A percentile compares a stretch with the other conserved stretches of the same genome.
Evolutionary conservation across 2,113 vertebrate genomes (phyloP).

Genomic region (Struthidea cinerea): DNA sequence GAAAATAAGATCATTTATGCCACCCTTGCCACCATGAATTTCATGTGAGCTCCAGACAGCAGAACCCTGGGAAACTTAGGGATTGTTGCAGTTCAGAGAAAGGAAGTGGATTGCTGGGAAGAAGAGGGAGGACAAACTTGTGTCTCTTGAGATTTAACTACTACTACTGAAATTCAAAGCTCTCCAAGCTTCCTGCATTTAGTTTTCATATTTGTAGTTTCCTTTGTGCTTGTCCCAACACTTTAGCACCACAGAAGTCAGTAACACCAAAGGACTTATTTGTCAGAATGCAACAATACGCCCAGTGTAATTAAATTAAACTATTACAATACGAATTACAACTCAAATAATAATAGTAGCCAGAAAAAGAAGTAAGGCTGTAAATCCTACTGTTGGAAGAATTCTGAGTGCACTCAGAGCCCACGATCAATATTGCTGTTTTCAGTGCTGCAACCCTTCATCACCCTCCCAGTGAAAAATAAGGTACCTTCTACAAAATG

Average conservation of each 20-base stretch:
- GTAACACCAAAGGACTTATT: not conserved
- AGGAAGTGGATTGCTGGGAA: not conserved
- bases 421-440: not conserved
- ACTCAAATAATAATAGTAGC: not conserved
- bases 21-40: not conserved
- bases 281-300: not conserved
- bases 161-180: not conserved
- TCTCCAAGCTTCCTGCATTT: not conserved
- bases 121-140: not conserved
- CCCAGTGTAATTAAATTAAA: not conserved
- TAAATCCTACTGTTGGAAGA: not conserved
- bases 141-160: not conserved
- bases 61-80: not conserved
- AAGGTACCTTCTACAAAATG: conserved; percentile 1
- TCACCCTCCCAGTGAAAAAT: not conserved
- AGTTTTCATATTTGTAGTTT: not conserved
- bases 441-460: not conserved
- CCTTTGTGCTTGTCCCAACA: not conserved
- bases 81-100: not conserved
- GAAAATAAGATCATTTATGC: not conserved
- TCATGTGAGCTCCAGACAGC: accelerated
- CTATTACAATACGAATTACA: not conserved
- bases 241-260: not conserved
- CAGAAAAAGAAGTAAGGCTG: not conserved
- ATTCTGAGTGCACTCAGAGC: not conserved